Conservation (phyloP, 2,113 vertebrate species). For the Archocentrus centrarchus region DNA sequence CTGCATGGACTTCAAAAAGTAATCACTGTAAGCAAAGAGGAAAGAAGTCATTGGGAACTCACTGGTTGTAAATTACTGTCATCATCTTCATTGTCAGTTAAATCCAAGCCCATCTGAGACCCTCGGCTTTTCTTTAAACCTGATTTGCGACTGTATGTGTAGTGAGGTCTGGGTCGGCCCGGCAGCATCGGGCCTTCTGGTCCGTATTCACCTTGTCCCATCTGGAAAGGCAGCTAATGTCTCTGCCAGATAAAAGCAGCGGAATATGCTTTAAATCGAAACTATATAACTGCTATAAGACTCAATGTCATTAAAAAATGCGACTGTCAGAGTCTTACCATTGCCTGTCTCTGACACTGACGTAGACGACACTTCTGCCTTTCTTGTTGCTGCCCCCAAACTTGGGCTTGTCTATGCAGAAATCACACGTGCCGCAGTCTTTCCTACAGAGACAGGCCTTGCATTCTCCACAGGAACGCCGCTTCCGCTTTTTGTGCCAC, state of each 20-base stretch:
- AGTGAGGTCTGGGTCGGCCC: conserved; percentile 68
- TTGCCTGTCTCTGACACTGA: conserved; percentile 89
- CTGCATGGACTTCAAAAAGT: neutral
- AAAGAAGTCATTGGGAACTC: conserved; percentile 7
- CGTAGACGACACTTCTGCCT: conserved; percentile 90
- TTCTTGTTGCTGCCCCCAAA: conserved; percentile 91
- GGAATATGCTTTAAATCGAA: conserved; percentile 14
- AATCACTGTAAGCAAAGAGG: neutral
- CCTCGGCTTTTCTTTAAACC: conserved; percentile 41
- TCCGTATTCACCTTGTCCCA: conserved; percentile 52
- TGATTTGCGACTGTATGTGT: conserved; percentile 71
- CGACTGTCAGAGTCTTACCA: conserved; percentile 74
- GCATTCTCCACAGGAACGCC: conserved; percentile 87
- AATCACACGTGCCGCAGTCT: conserved; percentile 90
- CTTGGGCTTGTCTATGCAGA: conserved; percentile 91
- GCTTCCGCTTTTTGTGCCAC: conserved; percentile 78
- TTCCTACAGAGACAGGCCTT: conserved; percentile 85
- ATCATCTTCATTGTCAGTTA: conserved; percentile 74
- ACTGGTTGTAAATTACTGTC: conserved; percentile 58
- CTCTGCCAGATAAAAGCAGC: conserved; percentile 70
- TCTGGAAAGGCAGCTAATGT: conserved; percentile 80
- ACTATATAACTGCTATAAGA: neutral
- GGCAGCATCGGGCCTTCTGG: conserved; percentile 43
- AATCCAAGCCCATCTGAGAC: conserved; percentile 43
- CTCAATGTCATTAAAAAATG: neutral